Evolutionary conservation across 2,888 invertebrate species (phyloP).

Genomic region (Dryobota labecula): DNA sequence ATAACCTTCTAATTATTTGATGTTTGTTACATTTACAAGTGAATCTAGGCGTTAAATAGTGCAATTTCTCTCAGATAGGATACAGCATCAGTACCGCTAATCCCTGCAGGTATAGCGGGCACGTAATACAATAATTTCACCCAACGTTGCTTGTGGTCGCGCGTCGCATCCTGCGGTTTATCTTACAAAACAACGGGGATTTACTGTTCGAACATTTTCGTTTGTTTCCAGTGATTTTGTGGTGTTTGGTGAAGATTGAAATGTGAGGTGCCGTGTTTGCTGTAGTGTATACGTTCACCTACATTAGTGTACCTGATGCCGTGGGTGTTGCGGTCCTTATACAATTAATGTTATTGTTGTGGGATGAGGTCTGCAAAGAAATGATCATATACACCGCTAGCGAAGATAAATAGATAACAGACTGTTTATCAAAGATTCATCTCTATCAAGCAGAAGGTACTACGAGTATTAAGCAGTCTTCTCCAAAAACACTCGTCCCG

Average conservation of each 20-base stretch:
- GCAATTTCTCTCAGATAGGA: constrained; percentile 40
- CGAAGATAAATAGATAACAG: neutral
- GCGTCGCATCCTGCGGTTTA: constrained; percentile 60
- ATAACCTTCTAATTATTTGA: neutral
- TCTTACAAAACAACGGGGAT: constrained; percentile 58
- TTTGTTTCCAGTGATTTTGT: constrained; percentile 37
- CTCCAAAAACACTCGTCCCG: neutral
- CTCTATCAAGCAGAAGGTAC: neutral
- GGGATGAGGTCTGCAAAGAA: neutral
- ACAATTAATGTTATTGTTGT: neutral
- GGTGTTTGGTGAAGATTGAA: constrained; percentile 7
- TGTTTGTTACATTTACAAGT: constrained; percentile 18
- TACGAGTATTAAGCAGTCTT: neutral
- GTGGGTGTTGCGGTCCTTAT: neutral
- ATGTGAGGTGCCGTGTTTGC: neutral
- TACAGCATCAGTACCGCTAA: constrained; percentile 59
- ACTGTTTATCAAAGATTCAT: neutral
- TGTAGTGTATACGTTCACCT: neutral
- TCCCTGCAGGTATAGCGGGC: constrained; percentile 55
- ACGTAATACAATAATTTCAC: constrained; percentile 59
- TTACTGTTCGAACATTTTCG: constrained; percentile 59
- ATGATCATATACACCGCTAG: no score
- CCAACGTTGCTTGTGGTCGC: constrained; percentile 60
- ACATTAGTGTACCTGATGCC: neutral
- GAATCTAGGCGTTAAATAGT: constrained; percentile 27